phyloP scores from a whole-genome alignment of 1,140 invertebrate species.

The honey bee (Apis mellifera) region DNA sequence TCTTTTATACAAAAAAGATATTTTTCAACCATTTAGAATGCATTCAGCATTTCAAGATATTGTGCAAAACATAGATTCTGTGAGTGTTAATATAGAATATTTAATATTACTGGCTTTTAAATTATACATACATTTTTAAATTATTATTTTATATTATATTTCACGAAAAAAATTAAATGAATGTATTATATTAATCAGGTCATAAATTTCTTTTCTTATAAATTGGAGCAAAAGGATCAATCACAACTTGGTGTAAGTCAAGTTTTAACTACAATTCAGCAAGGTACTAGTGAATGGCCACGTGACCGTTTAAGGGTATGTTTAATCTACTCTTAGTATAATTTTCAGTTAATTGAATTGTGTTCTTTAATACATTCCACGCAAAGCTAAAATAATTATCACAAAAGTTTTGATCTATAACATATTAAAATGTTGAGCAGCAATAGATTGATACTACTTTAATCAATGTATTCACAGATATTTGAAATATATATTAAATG shows the following conservation, averaged over 20 bases:
- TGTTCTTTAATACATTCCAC: background rate
- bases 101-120: background rate
- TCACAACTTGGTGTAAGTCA: conserved; percentile 90
- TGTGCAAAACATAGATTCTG: conserved; percentile 97
- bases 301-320: conserved; percentile 93
- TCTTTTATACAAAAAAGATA: conserved; percentile 94
- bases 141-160: background rate
- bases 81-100: conserved; percentile 79
- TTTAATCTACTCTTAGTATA: conserved; percentile 28
- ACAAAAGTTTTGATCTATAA: too few relatives aligned
- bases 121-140: background rate
- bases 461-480: too few relatives aligned
- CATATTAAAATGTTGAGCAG: too few relatives aligned
- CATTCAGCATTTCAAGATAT: conserved; percentile 97
- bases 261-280: conserved; percentile 92
- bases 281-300: conserved; percentile 94
- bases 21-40: conserved; percentile 93
- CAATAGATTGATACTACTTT: too few relatives aligned
- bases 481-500: too few relatives aligned
- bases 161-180: background rate
- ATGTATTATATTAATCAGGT: conserved; percentile 83
- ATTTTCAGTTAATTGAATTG: background rate
- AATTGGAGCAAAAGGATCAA: conserved; percentile 86
- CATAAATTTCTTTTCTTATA: conserved; percentile 92
- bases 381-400: too few relatives aligned